Evolutionary conservation across 2,888 invertebrate species (phyloP).

Genomic region (Yponomeuta cagnagella): DNA sequence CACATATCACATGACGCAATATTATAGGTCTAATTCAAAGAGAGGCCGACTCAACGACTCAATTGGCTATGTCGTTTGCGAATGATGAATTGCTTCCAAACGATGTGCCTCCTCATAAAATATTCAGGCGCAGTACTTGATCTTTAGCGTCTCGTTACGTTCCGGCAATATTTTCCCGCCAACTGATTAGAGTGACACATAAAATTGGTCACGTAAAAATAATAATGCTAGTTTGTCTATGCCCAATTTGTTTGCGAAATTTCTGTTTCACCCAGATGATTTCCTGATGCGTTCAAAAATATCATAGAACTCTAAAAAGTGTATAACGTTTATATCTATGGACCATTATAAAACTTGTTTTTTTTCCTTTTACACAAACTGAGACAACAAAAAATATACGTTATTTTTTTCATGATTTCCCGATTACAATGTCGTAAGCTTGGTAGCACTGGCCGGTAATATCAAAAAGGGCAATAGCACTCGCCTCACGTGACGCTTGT

Average conservation of each 20-base stretch:
- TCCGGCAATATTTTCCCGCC: not conserved
- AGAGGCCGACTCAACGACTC: conserved; percentile 4
- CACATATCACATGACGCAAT: not conserved
- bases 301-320: too few species aligned
- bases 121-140: conserved; percentile 61
- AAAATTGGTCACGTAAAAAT: conserved; percentile 47
- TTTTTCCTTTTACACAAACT: not conserved
- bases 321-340: too few species aligned
- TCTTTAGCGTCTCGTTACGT: conserved; percentile 45
- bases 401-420: not conserved
- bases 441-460: conserved; percentile 13
- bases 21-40: not conserved
- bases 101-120: conserved; percentile 38
- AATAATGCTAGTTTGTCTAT: not conserved
- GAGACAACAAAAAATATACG: too few species aligned
- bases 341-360: too few species aligned
- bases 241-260: conserved; percentile 13
- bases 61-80: conserved; percentile 3
- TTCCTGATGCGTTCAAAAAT: too few species aligned
- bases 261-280: conserved; percentile 7
- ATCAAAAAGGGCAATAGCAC: conserved; percentile 24
- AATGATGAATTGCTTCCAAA: conserved; percentile 17
- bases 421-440: conserved; percentile 5
- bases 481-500: conserved; percentile 28
- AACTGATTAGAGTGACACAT: not conserved